Evolutionary conservation across 2,888 invertebrate species (phyloP), one percentile per base, ranked within the genome.

Genomic region (Ennomos quercinarius): DNA sequence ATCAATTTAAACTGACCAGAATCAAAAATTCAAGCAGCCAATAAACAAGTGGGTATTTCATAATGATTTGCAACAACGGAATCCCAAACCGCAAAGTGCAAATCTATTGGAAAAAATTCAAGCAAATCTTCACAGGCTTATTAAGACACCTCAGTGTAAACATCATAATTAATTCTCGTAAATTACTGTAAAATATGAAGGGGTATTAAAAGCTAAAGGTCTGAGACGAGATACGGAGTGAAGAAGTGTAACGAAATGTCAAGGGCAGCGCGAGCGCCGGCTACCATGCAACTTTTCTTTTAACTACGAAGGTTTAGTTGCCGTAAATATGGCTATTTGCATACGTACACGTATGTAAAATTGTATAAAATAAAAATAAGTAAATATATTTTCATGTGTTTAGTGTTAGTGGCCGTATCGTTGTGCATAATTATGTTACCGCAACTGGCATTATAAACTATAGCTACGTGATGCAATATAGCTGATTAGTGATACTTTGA

Each of bases 171-270:
- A 63, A 55, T 56, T 61, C 49, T 60, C 61, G 72, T 68, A 63
- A 71, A 71, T 72, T 70, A 57, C 62, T 72, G 68, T 72, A 58
- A 69, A 72, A 71, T 70, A 73, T 68, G 65, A 67, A 72, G 74
- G 59, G 47, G 72, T 72, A 73, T 11, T 78, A 73, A 70, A 27
- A 71, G 63, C 67, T 74, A 79, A 78, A 79, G 78, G 79, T 76
- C 74, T 73, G 74, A 67, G 70, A 80, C 47, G 35, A 44, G 71
- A 64, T 72, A 64, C 71, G 68, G 69, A 74, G 76, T 68, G 76
- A 70, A 82, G 81, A 80, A 81, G 74, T 78, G 78, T 77, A 78
- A 76, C 73, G 55, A 87, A 87, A 88, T 88, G 87, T 86, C 87
- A 88, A 86, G 88, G 87, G 71, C 81, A 72, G 65, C 3, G 17